Conservation (phyloP, 92 coral and sea anemone genomes). For the Pocillopora grandis region DNA sequence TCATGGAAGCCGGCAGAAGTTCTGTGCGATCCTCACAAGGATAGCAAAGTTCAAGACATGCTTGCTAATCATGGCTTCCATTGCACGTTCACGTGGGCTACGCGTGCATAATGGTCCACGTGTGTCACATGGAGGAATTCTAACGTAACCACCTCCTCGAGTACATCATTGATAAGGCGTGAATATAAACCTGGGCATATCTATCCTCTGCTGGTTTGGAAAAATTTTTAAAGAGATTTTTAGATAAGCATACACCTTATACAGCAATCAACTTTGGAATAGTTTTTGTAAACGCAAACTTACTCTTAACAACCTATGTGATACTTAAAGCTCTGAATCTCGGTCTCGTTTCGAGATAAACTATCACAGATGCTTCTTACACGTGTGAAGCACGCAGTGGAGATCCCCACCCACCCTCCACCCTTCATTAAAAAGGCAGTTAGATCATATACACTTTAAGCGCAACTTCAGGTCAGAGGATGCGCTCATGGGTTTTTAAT, state of each 20-base stretch:
- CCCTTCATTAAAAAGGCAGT: neutral
- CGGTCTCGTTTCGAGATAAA: no score
- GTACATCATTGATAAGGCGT: neutral
- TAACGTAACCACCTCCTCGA: no score
- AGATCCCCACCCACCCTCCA: neutral
- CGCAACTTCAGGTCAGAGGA: no score
- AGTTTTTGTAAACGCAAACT: neutral
- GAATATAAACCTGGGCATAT: neutral
- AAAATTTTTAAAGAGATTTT: neutral
- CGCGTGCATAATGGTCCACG: neutral
- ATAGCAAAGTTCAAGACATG: constrained; percentile 1
- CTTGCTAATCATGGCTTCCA: neutral
- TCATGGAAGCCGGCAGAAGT: constrained; percentile 56
- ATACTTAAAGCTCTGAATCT: no score
- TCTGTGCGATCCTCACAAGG: constrained; percentile 72
- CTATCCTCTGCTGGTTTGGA: neutral
- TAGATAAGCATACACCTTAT: neutral
- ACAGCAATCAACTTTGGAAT: neutral
- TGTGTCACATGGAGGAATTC: neutral
- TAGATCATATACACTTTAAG: no score
- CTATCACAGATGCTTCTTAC: no score
- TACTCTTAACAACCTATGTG: neutral
- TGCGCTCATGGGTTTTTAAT: no score
- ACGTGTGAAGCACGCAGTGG: neutral
- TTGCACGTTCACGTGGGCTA: neutral